A percentile compares a stretch with the other conserved stretches of the same genome.
Conservation (phyloP, 2,888 invertebrate genomes). For the Galeruca laticollis region DNA sequence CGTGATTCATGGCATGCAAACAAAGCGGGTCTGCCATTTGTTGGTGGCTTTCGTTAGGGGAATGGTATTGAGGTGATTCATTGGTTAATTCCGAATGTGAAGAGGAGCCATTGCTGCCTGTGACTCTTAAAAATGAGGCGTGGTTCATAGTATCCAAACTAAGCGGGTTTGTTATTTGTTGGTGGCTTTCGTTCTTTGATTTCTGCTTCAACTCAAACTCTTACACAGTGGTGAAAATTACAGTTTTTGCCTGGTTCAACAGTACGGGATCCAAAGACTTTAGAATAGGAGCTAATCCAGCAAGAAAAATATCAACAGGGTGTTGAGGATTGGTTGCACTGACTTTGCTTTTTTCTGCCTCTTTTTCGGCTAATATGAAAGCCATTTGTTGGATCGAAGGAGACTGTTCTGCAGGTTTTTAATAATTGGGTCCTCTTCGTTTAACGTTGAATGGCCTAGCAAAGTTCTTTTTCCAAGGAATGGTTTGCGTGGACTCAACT, state of each 20-base stretch:
- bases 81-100: too few relatives aligned
- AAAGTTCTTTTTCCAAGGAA: neutral
- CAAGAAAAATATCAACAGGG: too few relatives aligned
- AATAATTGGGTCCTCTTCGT: neutral
- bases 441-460: neutral
- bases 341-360: too few relatives aligned
- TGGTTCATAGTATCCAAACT: too few relatives aligned
- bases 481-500: neutral
- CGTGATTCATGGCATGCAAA: too few relatives aligned
- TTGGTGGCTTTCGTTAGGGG: too few relatives aligned
- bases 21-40: too few relatives aligned
- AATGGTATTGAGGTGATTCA: too few relatives aligned
- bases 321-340: too few relatives aligned
- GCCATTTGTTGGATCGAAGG: neutral
- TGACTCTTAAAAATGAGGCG: neutral
- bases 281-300: neutral
- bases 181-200: neutral
- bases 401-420: neutral
- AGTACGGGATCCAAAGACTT: neutral
- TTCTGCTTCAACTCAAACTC: neutral
- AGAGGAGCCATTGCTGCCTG: neutral
- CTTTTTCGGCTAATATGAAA: too few relatives aligned
- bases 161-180: too few relatives aligned
- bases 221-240: neutral
- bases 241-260: neutral